A percentile compares a stretch with the other conserved stretches of the same genome.
Conservation (phyloP, 1,140 invertebrate species). For the Ooceraea biroi region DNA sequence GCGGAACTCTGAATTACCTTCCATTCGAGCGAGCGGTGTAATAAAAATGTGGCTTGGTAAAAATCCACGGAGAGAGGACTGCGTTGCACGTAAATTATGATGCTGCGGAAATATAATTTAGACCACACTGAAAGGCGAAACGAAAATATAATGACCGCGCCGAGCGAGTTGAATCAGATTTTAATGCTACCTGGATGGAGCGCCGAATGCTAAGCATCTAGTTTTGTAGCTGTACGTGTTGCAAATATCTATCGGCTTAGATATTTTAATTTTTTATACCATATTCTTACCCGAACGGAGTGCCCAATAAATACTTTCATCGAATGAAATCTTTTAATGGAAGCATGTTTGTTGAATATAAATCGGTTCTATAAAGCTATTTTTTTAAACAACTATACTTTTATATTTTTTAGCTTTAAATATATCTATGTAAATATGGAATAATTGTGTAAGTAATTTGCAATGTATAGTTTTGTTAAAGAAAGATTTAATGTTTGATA, state of each 20-base stretch:
- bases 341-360: background rate
- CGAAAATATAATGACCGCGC: slow-evolving; percentile 51
- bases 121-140: slow-evolving; percentile 48
- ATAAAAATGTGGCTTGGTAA: slow-evolving; percentile 41
- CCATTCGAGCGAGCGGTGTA: slow-evolving; percentile 33
- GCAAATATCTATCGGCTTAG: background rate
- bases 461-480: background rate
- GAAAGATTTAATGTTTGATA: background rate
- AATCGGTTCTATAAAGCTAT: no score
- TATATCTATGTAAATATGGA: background rate
- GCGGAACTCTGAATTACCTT: slow-evolving; percentile 28
- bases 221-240: background rate
- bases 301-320: background rate
- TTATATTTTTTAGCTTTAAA: background rate
- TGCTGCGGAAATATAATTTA: slow-evolving; percentile 45
- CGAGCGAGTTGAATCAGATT: slow-evolving; percentile 53
- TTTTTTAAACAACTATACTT: background rate
- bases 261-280: background rate
- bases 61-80: slow-evolving; percentile 30
- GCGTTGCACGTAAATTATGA: slow-evolving; percentile 43
- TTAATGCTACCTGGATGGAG: slow-evolving; percentile 26
- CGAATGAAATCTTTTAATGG: background rate
- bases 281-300: background rate
- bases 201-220: slow-evolving; percentile 39
- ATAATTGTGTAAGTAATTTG: no score